phyloP scores from a whole-genome alignment of 1,140 invertebrate genomes.

The Chironomus striatipennis region DNA sequence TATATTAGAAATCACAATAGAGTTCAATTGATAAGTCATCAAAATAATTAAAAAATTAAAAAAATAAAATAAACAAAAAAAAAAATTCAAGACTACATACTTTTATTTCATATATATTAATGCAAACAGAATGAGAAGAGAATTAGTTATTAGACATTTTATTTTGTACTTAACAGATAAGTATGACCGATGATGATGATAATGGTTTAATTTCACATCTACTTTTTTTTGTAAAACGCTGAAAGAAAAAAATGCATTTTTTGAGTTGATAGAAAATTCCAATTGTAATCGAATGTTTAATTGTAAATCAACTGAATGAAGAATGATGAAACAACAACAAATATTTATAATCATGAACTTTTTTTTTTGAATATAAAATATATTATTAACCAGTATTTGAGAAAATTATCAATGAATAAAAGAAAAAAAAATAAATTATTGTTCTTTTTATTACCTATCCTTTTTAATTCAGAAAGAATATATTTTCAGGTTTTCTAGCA shows the following conservation, averaged over 20 bases:
- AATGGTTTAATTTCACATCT: background rate
- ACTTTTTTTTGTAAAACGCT: background rate
- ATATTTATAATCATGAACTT: background rate
- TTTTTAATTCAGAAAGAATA: too few relatives aligned
- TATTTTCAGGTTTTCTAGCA: too few relatives aligned
- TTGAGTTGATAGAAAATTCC: conserved; percentile 5
- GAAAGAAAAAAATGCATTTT: conserved; percentile 1
- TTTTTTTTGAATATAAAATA: conserved; percentile 7
- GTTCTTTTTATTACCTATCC: too few relatives aligned
- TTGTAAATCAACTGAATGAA: background rate
- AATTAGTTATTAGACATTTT: conserved; percentile 17
- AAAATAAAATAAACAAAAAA: background rate
- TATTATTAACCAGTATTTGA: conserved; percentile 21
- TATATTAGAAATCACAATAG: conserved; percentile 3
- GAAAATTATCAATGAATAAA: conserved; percentile 20
- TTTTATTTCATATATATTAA: conserved; percentile 3
- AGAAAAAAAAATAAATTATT: background rate
- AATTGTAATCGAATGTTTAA: background rate
- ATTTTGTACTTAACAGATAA: conserved; percentile 21
- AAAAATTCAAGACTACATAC: background rate
- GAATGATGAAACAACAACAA: background rate
- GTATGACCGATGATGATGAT: background rate
- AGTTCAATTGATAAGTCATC: background rate
- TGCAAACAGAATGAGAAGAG: background rate
- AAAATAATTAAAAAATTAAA: background rate